phyloP scores from a whole-genome alignment of 2,113 vertebrate species.

The Girardinichthys multiradiatus region DNA sequence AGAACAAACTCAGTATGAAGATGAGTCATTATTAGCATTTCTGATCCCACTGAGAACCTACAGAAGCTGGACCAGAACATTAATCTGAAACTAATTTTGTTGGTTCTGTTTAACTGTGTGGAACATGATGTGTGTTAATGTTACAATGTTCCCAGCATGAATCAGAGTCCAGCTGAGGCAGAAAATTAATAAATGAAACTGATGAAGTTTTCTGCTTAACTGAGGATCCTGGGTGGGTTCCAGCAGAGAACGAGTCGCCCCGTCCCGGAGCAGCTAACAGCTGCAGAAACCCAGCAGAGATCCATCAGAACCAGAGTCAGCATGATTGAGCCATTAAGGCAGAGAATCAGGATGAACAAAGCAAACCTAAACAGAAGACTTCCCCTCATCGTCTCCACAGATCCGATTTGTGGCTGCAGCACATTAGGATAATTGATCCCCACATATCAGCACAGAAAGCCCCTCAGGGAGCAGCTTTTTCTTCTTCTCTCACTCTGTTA shows the following conservation, averaged over 20 bases:
- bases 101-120: background rate
- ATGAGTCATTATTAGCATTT: too few species aligned
- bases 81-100: background rate
- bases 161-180: background rate
- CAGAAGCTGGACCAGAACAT: background rate
- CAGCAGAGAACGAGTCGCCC: too few species aligned
- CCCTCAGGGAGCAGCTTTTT: background rate
- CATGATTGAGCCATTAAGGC: background rate
- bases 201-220: background rate
- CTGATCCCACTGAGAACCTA: background rate
- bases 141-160: background rate
- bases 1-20: too few species aligned
- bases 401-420: background rate
- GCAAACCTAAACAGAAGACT: background rate
- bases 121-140: background rate
- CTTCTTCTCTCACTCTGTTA: slow-evolving; percentile 10
- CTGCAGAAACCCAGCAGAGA: background rate
- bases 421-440: slow-evolving; percentile 1
- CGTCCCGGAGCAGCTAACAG: background rate
- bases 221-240: too few species aligned
- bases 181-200: background rate
- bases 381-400: background rate
- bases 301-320: too few species aligned
- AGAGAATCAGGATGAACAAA: background rate
- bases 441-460: background rate